Evolutionary conservation across 1,140 invertebrate genomes (phyloP).

Genomic region (Drosophila trapezifrons): DNA sequence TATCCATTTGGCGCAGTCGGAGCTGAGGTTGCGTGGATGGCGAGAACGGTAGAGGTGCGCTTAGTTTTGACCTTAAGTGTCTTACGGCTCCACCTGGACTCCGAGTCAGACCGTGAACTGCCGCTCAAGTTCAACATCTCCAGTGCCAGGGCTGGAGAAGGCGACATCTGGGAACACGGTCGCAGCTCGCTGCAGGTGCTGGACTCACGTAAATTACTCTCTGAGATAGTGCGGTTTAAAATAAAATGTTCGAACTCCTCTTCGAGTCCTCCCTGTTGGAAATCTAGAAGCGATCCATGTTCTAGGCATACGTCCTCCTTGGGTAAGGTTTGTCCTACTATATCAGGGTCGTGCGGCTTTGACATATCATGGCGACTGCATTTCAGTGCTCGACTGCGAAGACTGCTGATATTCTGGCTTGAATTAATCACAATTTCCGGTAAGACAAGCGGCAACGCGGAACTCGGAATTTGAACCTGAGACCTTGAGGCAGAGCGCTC

Average conservation of each 20-base stretch:
- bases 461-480: conserved; percentile 25
- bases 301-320: conserved; percentile 10
- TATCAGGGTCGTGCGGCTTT: conserved; percentile 1
- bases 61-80: conserved; percentile 54
- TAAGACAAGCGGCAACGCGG: conserved; percentile 42
- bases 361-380: conserved; percentile 39
- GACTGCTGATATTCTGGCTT: conserved; percentile 57
- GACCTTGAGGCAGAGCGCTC: conserved; percentile 34
- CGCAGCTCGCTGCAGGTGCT: conserved; percentile 63
- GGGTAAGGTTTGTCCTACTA: not conserved
- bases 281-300: conserved; percentile 45
- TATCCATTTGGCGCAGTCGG: conserved; percentile 21
- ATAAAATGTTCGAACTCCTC: conserved; percentile 68
- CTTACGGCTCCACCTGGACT: conserved; percentile 61
- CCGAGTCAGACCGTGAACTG: conserved; percentile 53
- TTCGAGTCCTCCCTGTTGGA: conserved; percentile 24
- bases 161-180: not conserved
- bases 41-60: conserved; percentile 34
- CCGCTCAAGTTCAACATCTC: conserved; percentile 62
- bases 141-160: not conserved
- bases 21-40: conserved; percentile 10
- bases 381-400: conserved; percentile 26
- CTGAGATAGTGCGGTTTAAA: conserved; percentile 66
- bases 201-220: conserved; percentile 72
- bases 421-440: conserved; percentile 74